These are phyloP conservation scores for Campoplex nolae DNA, from an alignment of 2,888 invertebrate genomes.

Conservation along the genomic window DNA sequence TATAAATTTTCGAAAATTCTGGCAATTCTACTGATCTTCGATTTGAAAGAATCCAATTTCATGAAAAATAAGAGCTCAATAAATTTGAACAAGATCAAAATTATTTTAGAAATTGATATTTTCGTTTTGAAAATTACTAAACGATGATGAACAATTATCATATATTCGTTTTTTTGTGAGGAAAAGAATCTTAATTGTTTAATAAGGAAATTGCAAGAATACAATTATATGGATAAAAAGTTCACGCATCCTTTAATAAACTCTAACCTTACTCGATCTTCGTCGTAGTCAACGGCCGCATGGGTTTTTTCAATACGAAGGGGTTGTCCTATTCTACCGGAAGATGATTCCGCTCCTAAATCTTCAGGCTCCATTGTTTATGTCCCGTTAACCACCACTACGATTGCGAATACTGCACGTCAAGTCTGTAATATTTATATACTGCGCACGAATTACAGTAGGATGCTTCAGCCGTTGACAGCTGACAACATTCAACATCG, in stretches of 20 bases:
- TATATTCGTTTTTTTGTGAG: not conserved
- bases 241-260: conserved; percentile 44
- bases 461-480: conserved; percentile 5
- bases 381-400: not conserved
- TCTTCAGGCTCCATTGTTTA: conserved; percentile 64
- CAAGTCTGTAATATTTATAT: not conserved
- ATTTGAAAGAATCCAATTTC: not conserved
- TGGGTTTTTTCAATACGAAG: conserved; percentile 68
- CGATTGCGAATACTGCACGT: not conserved
- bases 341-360: conserved; percentile 50
- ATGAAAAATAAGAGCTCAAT: not conserved
- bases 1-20: not conserved
- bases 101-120: no score
- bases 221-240: not conserved
- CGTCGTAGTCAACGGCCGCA: conserved; percentile 77
- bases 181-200: not conserved
- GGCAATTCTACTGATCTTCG: not conserved
- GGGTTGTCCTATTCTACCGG: conserved; percentile 57
- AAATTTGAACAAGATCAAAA: no score
- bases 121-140: no score
- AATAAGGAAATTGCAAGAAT: not conserved
- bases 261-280: conserved; percentile 82
- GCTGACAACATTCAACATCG: conserved; percentile 7
- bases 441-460: not conserved
- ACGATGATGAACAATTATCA: not conserved